Conservation (phyloP, 2,797 vertebrate genomes). For the Anomalospiza imberbis region DNA sequence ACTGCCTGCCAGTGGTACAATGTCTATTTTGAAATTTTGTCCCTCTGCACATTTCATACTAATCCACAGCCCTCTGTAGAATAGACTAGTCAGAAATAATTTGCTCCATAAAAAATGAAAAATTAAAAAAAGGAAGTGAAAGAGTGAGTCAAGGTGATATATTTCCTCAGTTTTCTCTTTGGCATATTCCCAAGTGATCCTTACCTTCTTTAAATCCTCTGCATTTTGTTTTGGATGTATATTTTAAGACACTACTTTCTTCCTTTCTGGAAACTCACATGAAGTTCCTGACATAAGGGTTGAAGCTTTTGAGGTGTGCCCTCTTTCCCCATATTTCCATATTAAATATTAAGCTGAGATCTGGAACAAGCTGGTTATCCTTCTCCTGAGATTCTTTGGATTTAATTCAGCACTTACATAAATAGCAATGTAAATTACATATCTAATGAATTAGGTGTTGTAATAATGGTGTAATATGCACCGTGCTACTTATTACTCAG, state of each 20-base stretch:
- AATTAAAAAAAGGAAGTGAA: background rate
- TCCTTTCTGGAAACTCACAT: background rate
- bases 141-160: background rate
- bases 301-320: background rate
- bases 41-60: background rate
- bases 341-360: background rate
- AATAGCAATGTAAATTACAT: conserved; percentile 29
- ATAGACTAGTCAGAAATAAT: background rate
- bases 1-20: background rate
- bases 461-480: conserved; percentile 27
- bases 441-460: conserved; percentile 1
- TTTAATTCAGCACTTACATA: conserved; percentile 28
- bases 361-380: background rate
- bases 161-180: background rate
- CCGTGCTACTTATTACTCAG: background rate
- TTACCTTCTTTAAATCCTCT: background rate
- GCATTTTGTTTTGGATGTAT: background rate
- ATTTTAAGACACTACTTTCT: background rate
- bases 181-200: background rate
- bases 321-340: background rate
- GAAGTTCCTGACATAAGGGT: background rate
- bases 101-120: background rate
- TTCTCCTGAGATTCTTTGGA: background rate
- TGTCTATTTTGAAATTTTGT: background rate
- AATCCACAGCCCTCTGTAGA: background rate